A percentile compares a stretch with the other conserved stretches of the same genome.
Evolutionary conservation across 2,113 vertebrate species (phyloP).

Genomic region (Oncorhynchus mykiss): DNA sequence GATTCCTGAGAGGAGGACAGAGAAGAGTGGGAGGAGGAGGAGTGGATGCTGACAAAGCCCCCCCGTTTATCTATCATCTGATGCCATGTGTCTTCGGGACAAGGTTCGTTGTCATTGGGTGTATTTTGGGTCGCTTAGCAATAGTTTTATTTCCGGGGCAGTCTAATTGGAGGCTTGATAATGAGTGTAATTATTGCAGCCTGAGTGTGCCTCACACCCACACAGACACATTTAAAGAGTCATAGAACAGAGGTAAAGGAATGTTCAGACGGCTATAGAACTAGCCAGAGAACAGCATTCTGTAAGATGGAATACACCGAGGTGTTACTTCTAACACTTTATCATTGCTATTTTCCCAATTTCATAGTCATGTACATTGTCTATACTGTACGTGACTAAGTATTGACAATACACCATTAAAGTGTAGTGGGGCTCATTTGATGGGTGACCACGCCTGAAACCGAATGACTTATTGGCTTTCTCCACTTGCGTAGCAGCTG

Average conservation of each 20-base stretch:
- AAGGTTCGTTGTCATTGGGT: slow-evolving; percentile 21
- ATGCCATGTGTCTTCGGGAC: slow-evolving; percentile 24
- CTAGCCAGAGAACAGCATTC: background rate
- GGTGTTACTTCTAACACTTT: too few species aligned
- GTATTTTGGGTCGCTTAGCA: slow-evolving; percentile 41
- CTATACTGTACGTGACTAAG: too few species aligned
- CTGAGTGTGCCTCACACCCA: slow-evolving; percentile 24
- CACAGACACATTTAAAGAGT: background rate
- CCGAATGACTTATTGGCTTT: too few species aligned
- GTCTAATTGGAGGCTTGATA: slow-evolving; percentile 50
- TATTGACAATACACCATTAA: too few species aligned
- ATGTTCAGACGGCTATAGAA: background rate
- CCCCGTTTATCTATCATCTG: background rate
- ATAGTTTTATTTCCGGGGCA: slow-evolving; percentile 50
- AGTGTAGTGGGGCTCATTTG: too few species aligned
- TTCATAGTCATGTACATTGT: too few species aligned
- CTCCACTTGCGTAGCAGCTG: too few species aligned
- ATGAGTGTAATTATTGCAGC: slow-evolving; percentile 46
- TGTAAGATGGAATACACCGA: background rate
- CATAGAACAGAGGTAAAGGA: background rate
- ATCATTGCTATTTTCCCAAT: too few species aligned
- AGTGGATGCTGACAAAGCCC: background rate
- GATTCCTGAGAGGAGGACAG: background rate
- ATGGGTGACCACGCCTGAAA: background rate
- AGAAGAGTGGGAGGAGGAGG: background rate